These are phyloP conservation scores for Drosophila silvestris DNA, from an alignment of 2,888 invertebrate species.

Conservation along the genomic window DNA sequence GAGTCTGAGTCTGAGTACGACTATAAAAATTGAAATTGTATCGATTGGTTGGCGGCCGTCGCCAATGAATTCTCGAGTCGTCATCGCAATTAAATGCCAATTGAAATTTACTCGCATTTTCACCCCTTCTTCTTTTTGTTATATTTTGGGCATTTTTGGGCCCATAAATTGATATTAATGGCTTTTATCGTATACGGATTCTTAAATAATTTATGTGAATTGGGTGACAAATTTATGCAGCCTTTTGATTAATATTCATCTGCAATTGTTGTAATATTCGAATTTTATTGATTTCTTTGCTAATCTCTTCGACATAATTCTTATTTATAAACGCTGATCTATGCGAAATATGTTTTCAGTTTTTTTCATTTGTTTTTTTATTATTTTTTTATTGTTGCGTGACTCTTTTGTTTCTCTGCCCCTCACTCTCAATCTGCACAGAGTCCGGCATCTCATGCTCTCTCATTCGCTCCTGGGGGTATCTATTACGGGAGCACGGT, in stretches of 20 bases:
- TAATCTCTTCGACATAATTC: conserved; percentile 64
- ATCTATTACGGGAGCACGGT: conserved; percentile 61
- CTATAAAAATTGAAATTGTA: conserved; percentile 61
- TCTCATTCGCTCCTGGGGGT: conserved; percentile 14
- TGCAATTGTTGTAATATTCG: conserved; percentile 40
- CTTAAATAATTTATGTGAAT: conserved; percentile 56
- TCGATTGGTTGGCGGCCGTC: conserved; percentile 70
- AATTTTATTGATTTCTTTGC: conserved; percentile 42
- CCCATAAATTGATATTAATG: conserved; percentile 74
- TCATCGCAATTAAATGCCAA: conserved; percentile 77
- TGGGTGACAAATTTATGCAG: conserved; percentile 71
- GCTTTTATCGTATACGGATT: conserved; percentile 32
- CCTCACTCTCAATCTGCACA: not conserved
- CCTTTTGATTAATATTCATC: conserved; percentile 64
- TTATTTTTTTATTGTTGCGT: conserved; percentile 9
- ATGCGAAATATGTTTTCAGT: conserved; percentile 7
- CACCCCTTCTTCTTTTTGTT: conserved; percentile 7
- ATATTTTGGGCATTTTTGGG: conserved; percentile 29
- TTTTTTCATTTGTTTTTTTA: not conserved
- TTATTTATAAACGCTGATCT: conserved; percentile 71
- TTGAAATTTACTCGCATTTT: conserved; percentile 66
- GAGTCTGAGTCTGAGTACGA: conserved; percentile 10
- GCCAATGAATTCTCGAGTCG: conserved; percentile 66
- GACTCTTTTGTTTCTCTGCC: conserved; percentile 10
- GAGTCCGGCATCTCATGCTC: not conserved